Evolutionary conservation across 2,113 vertebrate genomes (phyloP), one percentile per base, ranked within the genome.

Genomic region (Neopipo cinnamomea): DNA sequence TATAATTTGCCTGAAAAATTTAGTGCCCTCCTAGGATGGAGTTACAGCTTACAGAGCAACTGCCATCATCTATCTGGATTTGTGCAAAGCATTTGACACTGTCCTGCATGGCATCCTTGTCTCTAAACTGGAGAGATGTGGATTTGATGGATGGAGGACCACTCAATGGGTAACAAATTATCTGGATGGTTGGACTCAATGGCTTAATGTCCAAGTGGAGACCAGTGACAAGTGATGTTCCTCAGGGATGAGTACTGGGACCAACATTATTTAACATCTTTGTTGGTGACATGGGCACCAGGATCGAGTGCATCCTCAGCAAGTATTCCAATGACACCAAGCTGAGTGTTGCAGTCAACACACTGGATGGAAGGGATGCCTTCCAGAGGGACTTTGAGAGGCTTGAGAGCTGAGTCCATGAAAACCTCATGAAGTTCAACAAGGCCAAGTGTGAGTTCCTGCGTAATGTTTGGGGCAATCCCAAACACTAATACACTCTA

Each of bases 381-480:
- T 30, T 52, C 33, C 68, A 59, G 67, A 58, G 67, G 9, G 19
- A 30, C 28, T 11, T 10, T 78, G 74, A 24, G 8, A 55, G 41
- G 13, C 85, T 55, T 27, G 23, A 74, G 73, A 44, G 10, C 18
- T 0, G 2, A 66, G 19, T 12, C 33, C 14, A 22, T 14, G 10
- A 33, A 74, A 66, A 52, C 8, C 14, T 66, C 27, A 24, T 8
- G 10, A 39, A 44, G 22, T 39, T 67, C 12, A 11, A 11, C 12
- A 52, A 52, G 12, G 19, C 33, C 46, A 53, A 39, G 33, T 14
- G 15, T 28, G 46, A 39, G 39, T 7, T 39, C 52, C 23, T 61
- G 11, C 8, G 25, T 5, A 16, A 39, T 16, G 5, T 8, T 33
- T 0, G 0, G 9, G 25, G 19, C 18, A 66, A 28, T 10, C 15